A percentile compares a stretch with the other conserved stretches of the same genome.
Evolutionary conservation across 2,888 invertebrate species (phyloP).

Genomic region (Poecilobothrus nobilitatus): DNA sequence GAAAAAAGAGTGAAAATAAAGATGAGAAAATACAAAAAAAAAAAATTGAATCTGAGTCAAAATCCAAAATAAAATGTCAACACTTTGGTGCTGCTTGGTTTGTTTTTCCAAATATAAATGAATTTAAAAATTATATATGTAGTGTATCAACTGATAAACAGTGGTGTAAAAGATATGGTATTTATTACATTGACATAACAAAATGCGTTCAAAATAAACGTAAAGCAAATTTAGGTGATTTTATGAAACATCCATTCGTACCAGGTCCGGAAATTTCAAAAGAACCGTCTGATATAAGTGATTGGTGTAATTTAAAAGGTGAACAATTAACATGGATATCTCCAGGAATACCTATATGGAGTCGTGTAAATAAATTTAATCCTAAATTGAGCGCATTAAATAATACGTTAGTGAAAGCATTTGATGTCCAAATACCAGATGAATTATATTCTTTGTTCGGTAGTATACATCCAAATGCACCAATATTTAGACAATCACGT

Average conservation of each 20-base stretch:
- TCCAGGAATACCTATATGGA: slow-evolving; percentile 28
- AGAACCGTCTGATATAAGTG: not conserved
- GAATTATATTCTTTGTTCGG: slow-evolving; percentile 63
- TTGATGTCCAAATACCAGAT: slow-evolving; percentile 59
- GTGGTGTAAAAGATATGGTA: slow-evolving; percentile 24
- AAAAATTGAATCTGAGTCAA: slow-evolving; percentile 10
- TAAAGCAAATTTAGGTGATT: no score
- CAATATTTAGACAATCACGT: slow-evolving; percentile 49
- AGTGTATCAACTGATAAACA: no score
- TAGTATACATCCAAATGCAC: slow-evolving; percentile 53
- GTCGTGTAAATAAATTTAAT: slow-evolving; percentile 30
- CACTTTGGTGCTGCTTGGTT: slow-evolving; percentile 34
- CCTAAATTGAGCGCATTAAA: not conserved
- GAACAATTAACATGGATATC: not conserved
- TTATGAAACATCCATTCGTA: no score
- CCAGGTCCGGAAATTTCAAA: no score
- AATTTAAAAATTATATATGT: slow-evolving; percentile 13
- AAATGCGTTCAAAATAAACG: slow-evolving; percentile 31
- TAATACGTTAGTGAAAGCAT: slow-evolving; percentile 31
- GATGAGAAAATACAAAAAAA: slow-evolving; percentile 16
- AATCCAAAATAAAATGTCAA: not conserved
- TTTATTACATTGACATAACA: slow-evolving; percentile 34
- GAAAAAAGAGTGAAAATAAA: slow-evolving; percentile 19
- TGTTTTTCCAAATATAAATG: slow-evolving; percentile 30
- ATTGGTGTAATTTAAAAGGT: not conserved